Evolutionary conservation across 2,113 vertebrate genomes (phyloP).

Genomic region (Gavialis gangeticus): DNA sequence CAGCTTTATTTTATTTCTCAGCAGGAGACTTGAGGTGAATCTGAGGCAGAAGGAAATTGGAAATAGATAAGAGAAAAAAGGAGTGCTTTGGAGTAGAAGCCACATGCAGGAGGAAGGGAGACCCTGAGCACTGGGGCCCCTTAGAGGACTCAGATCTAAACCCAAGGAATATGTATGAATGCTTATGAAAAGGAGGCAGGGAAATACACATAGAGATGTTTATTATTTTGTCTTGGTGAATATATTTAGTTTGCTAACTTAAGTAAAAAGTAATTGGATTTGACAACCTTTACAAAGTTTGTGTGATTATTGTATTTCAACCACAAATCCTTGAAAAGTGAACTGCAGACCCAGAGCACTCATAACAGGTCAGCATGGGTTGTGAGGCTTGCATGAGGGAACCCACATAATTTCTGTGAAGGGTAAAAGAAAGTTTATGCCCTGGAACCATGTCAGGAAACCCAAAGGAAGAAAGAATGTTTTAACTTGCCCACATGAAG

Average conservation of each 20-base stretch:
- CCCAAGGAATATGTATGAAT: background rate
- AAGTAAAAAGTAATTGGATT: background rate
- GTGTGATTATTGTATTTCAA: too few relatives aligned
- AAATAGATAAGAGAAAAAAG: background rate
- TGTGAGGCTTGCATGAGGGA: too few relatives aligned
- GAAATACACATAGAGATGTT: fast-evolving
- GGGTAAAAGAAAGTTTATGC: background rate
- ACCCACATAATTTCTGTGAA: background rate
- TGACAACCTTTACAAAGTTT: too few relatives aligned
- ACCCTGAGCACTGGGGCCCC: background rate
- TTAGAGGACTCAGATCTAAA: background rate
- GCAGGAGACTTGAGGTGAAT: background rate
- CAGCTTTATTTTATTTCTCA: background rate
- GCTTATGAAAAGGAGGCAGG: background rate
- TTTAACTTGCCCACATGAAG: background rate
- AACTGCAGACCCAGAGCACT: too few relatives aligned
- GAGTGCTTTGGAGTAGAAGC: background rate
- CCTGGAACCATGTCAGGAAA: background rate
- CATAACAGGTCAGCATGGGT: too few relatives aligned
- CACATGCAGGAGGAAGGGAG: background rate
- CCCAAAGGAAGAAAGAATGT: background rate
- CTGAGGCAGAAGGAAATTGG: background rate
- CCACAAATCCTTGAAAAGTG: too few relatives aligned
- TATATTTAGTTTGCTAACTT: background rate
- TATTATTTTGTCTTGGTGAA: background rate